Percentiles rank a stretch among this genome's conserved stretches.
These are phyloP conservation scores for Glyphotaelius pellucidus DNA, from an alignment of 2,888 invertebrate genomes.

Conservation along the genomic window DNA sequence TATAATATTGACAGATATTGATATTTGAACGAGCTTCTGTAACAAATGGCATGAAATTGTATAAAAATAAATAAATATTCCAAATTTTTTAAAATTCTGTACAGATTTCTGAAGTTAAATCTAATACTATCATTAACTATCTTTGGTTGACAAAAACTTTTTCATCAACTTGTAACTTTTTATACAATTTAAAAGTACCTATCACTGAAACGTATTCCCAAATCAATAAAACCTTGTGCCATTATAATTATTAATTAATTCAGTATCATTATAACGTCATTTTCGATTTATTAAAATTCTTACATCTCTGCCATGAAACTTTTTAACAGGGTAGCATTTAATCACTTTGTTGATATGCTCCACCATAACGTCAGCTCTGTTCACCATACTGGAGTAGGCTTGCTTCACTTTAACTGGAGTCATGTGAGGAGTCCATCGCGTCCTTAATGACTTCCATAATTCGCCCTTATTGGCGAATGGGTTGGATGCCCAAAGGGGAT, in stretches of 20 bases:
- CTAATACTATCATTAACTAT: too few relatives aligned
- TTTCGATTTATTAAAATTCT: not conserved
- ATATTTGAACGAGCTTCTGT: too few relatives aligned
- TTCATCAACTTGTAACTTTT: too few relatives aligned
- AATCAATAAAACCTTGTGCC: not conserved
- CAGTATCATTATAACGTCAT: not conserved
- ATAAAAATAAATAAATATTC: too few relatives aligned
- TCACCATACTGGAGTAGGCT: not conserved
- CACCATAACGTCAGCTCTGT: not conserved
- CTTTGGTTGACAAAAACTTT: too few relatives aligned
- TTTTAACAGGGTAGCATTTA: not conserved
- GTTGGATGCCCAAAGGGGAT: constrained; percentile 8
- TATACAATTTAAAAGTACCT: too few relatives aligned
- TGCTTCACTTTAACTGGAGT: not conserved
- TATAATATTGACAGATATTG: not conserved
- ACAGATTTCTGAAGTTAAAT: too few relatives aligned
- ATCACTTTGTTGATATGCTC: not conserved
- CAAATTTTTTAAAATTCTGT: too few relatives aligned
- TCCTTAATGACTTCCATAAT: not conserved
- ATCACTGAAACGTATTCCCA: too few relatives aligned
- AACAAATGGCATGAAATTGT: too few relatives aligned
- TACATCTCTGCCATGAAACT: not conserved
- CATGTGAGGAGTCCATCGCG: constrained; percentile 1
- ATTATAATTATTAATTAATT: not conserved
- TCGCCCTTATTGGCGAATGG: constrained; percentile 21